phyloP scores from a whole-genome alignment of 2,113 vertebrate species.

The Zapus hudsonius region DNA sequence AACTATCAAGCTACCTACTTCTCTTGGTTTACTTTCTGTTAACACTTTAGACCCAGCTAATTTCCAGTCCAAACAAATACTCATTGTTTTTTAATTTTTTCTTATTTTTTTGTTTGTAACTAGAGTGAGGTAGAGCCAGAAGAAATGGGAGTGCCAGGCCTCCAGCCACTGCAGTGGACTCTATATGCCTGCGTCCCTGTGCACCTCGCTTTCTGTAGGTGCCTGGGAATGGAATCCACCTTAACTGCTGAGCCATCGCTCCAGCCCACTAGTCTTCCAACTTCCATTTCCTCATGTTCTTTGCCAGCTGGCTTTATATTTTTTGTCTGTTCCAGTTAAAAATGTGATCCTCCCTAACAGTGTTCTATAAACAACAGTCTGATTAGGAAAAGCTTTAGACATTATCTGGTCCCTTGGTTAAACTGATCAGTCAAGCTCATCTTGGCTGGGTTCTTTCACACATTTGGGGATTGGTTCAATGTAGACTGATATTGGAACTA shows the following conservation, averaged over 20 bases:
- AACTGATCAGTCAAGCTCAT: not conserved
- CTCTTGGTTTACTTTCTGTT: not conserved
- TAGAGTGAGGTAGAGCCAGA: too few relatives aligned
- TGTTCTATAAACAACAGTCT: not conserved
- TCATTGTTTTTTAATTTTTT: not conserved
- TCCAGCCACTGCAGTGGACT: too few relatives aligned
- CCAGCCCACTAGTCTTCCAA: not conserved
- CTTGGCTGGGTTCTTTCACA: not conserved
- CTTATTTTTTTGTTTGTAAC: too few relatives aligned
- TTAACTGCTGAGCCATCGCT: too few relatives aligned
- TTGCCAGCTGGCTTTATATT: not conserved
- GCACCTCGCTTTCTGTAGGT: too few relatives aligned
- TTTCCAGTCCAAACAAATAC: not conserved
- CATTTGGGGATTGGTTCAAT: not conserved
- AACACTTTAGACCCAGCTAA: not conserved
- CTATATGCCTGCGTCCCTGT: too few relatives aligned
- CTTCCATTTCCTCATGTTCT: not conserved
- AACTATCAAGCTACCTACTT: not conserved
- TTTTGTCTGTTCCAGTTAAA: not conserved
- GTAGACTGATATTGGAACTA: not conserved
- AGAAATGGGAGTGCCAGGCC: too few relatives aligned
- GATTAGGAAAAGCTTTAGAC: not conserved
- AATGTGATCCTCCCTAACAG: not conserved
- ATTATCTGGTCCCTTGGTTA: not conserved
- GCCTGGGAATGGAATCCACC: too few relatives aligned